Conservation (phyloP, 37 sponge, comb jelly and placozoan species). For the Ianthella basta region DNA sequence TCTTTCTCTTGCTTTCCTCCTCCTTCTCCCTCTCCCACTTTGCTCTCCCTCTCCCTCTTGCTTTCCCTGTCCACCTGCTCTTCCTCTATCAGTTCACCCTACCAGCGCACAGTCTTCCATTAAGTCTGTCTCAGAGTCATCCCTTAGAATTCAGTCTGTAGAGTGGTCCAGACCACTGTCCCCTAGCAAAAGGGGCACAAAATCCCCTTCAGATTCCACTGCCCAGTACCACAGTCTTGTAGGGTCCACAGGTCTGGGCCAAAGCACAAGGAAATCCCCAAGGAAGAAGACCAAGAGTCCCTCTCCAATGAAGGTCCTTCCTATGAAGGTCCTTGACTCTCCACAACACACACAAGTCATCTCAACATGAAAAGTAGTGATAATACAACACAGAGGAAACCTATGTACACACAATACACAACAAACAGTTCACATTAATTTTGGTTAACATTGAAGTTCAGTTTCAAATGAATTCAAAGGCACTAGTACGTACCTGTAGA, state of each 20-base stretch:
- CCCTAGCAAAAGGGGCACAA: background rate
- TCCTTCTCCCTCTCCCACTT: background rate
- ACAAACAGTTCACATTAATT: too few species aligned
- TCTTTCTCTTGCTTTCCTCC: too few species aligned
- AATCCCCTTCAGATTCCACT: background rate
- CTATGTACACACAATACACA: too few species aligned
- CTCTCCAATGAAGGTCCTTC: background rate
- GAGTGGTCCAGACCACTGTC: background rate
- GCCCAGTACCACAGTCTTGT: conserved; percentile 9
- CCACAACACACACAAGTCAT: too few species aligned
- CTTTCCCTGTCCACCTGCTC: background rate
- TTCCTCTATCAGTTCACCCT: background rate
- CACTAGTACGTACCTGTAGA: too few species aligned
- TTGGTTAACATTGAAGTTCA: too few species aligned
- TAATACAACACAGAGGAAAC: too few species aligned
- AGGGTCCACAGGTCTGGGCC: background rate
- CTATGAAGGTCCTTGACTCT: background rate
- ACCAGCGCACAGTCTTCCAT: background rate
- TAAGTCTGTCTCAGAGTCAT: too few species aligned
- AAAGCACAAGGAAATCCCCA: background rate
- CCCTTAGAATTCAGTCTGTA: background rate
- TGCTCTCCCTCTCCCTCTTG: background rate
- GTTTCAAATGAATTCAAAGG: too few species aligned
- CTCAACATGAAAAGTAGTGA: too few species aligned
- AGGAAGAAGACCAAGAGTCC: background rate